Evolutionary conservation across 1,140 invertebrate genomes (phyloP), one percentile per base, ranked within the genome.

Genomic region (Caenorhabditis remanei): DNA sequence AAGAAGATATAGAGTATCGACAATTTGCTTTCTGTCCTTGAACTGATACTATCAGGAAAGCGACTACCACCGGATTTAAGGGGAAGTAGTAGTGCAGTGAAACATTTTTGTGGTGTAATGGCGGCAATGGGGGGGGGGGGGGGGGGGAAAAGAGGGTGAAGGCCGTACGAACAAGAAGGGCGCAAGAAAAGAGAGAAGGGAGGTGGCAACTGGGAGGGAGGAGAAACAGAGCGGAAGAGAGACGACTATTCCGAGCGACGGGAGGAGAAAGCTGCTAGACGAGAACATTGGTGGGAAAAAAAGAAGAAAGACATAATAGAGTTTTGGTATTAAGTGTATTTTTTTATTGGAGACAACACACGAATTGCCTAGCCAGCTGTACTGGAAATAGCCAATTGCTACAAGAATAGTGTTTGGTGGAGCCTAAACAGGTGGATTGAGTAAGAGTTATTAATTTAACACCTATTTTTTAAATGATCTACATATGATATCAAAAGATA

Each of bases 51-150:
- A 71, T 71, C 43, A 63, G 61, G 24, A 58, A 58, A 58, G 14
- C 55, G 50, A 58, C 55, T 14, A 4, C 55, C 4, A 58, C 55
- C 11, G 55, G 55, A 58, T 58, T 19, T 3, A 58, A 16, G 55
- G 19, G 55, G 19, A 58, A 79, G 46, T 24, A 50, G 46, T 50
- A 79, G 21, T 50, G 43, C 71, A 43, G n/a, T 16, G 71, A 79
- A 79, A 50, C 71, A 79, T 79, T 79, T 79, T 50, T n/a, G 71
- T 79, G 71, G 71, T 79, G 71, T 79, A 79, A 79, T 79, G 46
- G 71, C 32, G n/a, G 65, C 6, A 71, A 71, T 8, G 16, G 46
- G 71, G 40, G n/a, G 71, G 40, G 16, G 16, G 8, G 50, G 50
- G 14, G 16, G 71, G 14, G 46, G 71, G 46, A 13, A 24, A 21